Base-by-base conservation (phyloP, 2,888 invertebrate genomes). In the Lagria hirta region DNA sequence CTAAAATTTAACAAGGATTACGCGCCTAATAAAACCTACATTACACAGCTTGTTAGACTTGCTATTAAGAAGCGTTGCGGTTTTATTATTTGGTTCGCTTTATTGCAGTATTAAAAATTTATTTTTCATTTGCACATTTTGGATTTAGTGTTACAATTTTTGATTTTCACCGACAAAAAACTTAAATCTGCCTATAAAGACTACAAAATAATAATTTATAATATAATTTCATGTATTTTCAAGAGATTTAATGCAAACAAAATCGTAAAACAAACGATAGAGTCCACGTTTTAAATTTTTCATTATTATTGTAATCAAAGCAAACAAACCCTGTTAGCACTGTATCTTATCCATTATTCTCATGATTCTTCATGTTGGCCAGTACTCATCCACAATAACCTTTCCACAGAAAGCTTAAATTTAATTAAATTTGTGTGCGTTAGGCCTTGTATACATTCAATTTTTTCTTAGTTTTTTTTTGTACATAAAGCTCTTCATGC, bases 51-150 rank as follows among this genome's bases (percentile, higher is more conserved):
- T 62, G 64, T 65, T 65, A 61, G 58, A 52, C 60, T 57, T 52
- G 55, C 55, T 57, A 65, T 64, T 64, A 62, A 60, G 56, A 58
- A 53, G 58, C 57, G 55, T 57, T 54, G 54, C 52, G 51, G 55
- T 60, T 61, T 60, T 33, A 38, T 43, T 48, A 43, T 43, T 32
- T 60, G 49, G 53, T 51, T 53, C 51, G 51, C 60, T 63, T 63
- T 61, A 62, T 58, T 58, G 44, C 50, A n/a, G 49, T 51, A 56
- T 60, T 60, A 62, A 61, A 60, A 62, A 62, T 51, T 52, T 53
- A 61, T 65, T 63, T 62, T 64, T 64, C 55, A 62, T 59, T 59
- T 59, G n/a, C n/a, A n/a, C n/a, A n/a, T n/a, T n/a, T n/a, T n/a
- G n/a, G n/a, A n/a, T n/a, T n/a, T n/a, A n/a, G n/a, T n/a, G n/a